Percentiles rank a stretch among this genome's conserved stretches.
Conservation (phyloP, 35 echinoderm and acorn worm genomes). For the Heliocidaris erythrogramma region DNA sequence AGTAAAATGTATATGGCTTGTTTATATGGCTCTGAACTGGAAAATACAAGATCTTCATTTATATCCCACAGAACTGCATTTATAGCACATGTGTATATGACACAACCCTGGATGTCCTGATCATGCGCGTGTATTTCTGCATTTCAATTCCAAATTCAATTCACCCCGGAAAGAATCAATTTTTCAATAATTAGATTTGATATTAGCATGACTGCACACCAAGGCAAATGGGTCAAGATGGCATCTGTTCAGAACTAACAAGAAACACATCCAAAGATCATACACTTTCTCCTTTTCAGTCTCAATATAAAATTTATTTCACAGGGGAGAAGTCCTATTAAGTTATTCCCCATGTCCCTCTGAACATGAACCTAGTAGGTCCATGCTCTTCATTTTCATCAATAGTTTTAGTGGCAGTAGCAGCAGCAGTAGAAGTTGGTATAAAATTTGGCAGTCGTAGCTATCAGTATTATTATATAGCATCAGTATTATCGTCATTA, state of each 20-base stretch:
- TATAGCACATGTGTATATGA: background rate
- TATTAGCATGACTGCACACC: conserved; percentile 6
- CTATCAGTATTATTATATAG: too few relatives aligned
- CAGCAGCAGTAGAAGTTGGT: too few relatives aligned
- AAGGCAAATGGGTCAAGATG: background rate
- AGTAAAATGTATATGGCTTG: too few relatives aligned
- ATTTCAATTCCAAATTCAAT: conserved; percentile 6
- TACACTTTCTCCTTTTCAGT: background rate
- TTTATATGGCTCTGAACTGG: too few relatives aligned
- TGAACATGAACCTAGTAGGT: too few relatives aligned
- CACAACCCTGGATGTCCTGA: background rate
- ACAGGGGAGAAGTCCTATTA: background rate
- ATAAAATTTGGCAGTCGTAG: too few relatives aligned
- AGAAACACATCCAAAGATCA: background rate
- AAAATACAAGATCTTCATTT: background rate
- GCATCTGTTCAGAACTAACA: background rate
- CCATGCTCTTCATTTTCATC: too few relatives aligned
- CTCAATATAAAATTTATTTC: background rate
- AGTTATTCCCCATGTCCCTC: too few relatives aligned
- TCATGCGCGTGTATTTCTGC: background rate
- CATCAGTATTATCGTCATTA: too few relatives aligned
- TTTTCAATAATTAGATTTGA: conserved; percentile 35
- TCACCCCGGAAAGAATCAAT: conserved; percentile 14
- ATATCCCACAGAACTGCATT: background rate
- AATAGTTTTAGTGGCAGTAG: too few relatives aligned